Base-by-base conservation (phyloP, 2,797 vertebrate species). In the Brachyrhaphis roseni region DNA sequence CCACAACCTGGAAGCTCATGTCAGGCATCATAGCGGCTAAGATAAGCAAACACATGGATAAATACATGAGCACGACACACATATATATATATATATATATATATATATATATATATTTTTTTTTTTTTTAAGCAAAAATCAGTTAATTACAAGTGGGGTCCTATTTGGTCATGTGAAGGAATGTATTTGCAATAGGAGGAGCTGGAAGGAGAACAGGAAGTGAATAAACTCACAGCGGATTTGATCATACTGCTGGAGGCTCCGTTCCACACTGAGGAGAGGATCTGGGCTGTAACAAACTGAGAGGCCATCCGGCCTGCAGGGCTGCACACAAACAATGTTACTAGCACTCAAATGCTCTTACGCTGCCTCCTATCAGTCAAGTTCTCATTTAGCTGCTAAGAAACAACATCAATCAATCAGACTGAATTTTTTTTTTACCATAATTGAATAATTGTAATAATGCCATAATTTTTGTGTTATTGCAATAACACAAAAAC, bases 261-360 rank as follows among this genome's bases (percentile, higher is more conserved):
- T 28, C 93, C 95, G 77, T 93, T 96, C 96, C 97, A 97, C 82
- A 97, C 93, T 41, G 96, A 82, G 1, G 97, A 97, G 78, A 98
- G 97, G 92, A 99, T 96, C 83, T 99, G 98, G 16, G 98, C 91
- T 0, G 97, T 96, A 28, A 99, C 98, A 83, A 98, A 96, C 94
- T 98, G 97, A 59, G 97, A 96, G 46, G 98, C 97, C 97, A 99
- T 99, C 82, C 97, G 97, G 83, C 97, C 97, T 84, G 98, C 95
- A 3, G 98, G 96, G 78, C 98, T 99, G 81, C 53, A 93, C 85
- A 75, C 55, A 76, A 1, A 78, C 10, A 85, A 26, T 23, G 8
- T 39, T 34, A 16, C 41, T 64, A 64, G n/a, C 66, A 86, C 8
- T 8, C 34, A 64, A 18, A 34, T 6, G 15, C 59, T 62, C 59